Percentiles rank a stretch among this genome's conserved stretches.
Evolutionary conservation across 2,888 invertebrate species (phyloP).

Genomic region (Phania funesta): DNA sequence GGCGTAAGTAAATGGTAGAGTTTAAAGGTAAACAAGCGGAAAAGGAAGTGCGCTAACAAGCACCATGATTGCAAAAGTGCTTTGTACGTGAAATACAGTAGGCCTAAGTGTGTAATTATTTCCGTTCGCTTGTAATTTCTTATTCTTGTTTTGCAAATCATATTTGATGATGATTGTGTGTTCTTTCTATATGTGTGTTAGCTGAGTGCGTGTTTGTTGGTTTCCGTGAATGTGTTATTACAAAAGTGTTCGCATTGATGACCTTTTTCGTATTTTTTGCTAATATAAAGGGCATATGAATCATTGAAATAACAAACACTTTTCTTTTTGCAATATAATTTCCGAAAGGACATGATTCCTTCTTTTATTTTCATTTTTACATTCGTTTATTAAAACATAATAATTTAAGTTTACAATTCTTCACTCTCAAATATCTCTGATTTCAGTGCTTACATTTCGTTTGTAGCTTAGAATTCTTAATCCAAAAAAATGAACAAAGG

Average conservation of each 20-base stretch:
- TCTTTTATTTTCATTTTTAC: too few relatives aligned
- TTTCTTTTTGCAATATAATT: constrained; percentile 25
- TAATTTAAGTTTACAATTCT: neutral
- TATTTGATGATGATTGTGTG: constrained; percentile 36
- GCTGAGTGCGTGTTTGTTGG: neutral
- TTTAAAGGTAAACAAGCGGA: constrained; percentile 55
- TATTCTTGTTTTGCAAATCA: constrained; percentile 52
- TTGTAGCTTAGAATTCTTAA: neutral
- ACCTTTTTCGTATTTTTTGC: constrained; percentile 10
- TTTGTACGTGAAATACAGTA: constrained; percentile 50
- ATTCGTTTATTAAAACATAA: neutral
- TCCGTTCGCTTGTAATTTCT: constrained; percentile 62
- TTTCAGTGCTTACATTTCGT: constrained; percentile 12
- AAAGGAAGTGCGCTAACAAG: constrained; percentile 66
- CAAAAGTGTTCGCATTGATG: constrained; percentile 51
- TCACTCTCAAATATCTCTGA: constrained; percentile 8
- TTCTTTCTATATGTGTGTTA: neutral
- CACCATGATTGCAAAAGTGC: constrained; percentile 59
- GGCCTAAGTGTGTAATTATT: constrained; percentile 64
- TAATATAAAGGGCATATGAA: neutral
- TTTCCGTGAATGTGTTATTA: constrained; percentile 33
- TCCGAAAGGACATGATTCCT: too few relatives aligned
- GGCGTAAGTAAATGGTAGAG: neutral
- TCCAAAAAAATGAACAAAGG: neutral
- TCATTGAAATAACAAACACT: neutral